Evolutionary conservation across 1,140 invertebrate genomes (phyloP).

Genomic region (Globodera rostochiensis): DNA sequence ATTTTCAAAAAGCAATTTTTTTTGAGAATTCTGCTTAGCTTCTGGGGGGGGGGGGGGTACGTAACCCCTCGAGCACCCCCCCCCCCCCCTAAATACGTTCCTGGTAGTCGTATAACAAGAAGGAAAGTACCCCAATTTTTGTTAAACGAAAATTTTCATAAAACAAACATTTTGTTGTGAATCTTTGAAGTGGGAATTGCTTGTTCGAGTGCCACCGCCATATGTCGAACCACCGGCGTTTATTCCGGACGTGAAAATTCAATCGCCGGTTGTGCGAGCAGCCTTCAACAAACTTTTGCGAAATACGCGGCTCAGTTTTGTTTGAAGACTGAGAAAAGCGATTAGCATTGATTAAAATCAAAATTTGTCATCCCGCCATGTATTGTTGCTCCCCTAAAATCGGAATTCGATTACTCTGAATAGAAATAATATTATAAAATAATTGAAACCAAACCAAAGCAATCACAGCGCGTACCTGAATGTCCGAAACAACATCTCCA

Average conservation of each 20-base stretch:
- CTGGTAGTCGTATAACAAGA: too few species aligned
- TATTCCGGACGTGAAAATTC: constrained; percentile 93
- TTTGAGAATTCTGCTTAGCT: too few species aligned
- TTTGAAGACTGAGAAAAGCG: constrained; percentile 73
- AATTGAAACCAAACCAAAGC: background rate
- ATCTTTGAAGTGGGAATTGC: constrained; percentile 33
- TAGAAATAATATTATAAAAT: background rate
- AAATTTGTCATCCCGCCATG: constrained; percentile 96
- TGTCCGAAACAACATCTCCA: constrained; percentile 50
- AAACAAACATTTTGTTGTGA: constrained; percentile 15
- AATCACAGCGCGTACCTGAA: constrained; percentile 18
- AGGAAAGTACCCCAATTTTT: too few species aligned
- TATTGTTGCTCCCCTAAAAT: constrained; percentile 87
- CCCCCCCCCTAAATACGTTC: too few species aligned
- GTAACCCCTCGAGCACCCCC: too few species aligned
- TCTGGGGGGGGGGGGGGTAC: too few species aligned
- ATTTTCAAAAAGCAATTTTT: too few species aligned
- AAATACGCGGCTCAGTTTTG: constrained; percentile 88
- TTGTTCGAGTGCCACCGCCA: constrained; percentile 30
- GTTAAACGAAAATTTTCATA: too few species aligned
- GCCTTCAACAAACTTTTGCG: constrained; percentile 91
- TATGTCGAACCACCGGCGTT: constrained; percentile 76
- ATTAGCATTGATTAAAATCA: constrained; percentile 67
- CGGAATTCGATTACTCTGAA: constrained; percentile 88
- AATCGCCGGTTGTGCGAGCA: constrained; percentile 92